These are phyloP conservation scores for Gopherus evgoodei DNA, from an alignment of 2,113 vertebrate species.

Conservation along the genomic window DNA sequence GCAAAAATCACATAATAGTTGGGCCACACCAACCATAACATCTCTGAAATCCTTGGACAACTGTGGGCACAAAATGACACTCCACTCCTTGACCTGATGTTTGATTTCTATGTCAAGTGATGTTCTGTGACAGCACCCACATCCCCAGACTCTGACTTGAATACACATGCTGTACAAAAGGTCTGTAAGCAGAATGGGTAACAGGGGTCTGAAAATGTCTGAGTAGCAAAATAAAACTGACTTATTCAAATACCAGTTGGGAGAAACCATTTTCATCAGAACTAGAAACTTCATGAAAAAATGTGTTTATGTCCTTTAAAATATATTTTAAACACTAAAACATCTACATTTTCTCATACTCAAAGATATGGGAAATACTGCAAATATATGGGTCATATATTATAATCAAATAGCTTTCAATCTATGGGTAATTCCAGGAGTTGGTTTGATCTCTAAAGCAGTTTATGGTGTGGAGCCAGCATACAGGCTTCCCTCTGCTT, in stretches of 20 bases:
- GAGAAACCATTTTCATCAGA: not conserved
- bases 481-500: not conserved
- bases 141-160: not conserved
- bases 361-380: not conserved
- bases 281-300: slow-evolving; percentile 17
- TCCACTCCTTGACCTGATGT: not conserved
- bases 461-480: not conserved
- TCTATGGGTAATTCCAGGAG: not conserved
- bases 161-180: not conserved
- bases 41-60: not conserved
- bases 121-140: not conserved
- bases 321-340: not conserved
- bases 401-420: not conserved
- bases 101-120: not conserved
- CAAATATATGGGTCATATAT: not conserved
- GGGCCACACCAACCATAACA: not conserved
- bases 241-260: slow-evolving; percentile 1
- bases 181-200: not conserved
- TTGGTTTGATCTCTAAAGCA: not conserved
- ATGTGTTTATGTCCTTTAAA: not conserved
- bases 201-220: slow-evolving; percentile 16
- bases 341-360: not conserved
- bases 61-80: slow-evolving; percentile 18
- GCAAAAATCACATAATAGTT: not conserved
- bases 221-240: not conserved